A percentile compares a stretch with the other conserved stretches of the same genome.
These are phyloP conservation scores for Heliconius melpomene DNA, from an alignment of 1,140 invertebrate species.

Conservation along the genomic window DNA sequence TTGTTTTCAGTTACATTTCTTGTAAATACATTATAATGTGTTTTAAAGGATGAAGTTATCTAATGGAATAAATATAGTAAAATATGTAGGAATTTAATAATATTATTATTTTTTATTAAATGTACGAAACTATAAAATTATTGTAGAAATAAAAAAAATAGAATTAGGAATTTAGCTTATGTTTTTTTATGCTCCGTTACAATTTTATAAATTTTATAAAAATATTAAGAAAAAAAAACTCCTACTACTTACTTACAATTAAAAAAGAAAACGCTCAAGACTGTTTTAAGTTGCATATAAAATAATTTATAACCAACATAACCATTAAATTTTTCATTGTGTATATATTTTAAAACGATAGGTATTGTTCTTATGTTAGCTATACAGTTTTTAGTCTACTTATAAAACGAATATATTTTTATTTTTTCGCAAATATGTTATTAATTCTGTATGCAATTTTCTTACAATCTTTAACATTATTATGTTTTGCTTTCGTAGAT, in stretches of 20 bases:
- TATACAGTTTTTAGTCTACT: neutral
- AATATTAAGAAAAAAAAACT: too few species aligned
- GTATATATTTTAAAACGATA: neutral
- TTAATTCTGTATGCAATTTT: neutral
- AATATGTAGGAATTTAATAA: too few species aligned
- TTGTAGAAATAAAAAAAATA: neutral
- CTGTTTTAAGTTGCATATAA: neutral
- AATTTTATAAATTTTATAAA: too few species aligned
- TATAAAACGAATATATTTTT: neutral
- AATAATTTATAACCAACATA: too few species aligned
- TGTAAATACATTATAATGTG: neutral
- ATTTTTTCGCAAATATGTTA: neutral
- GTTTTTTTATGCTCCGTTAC: too few species aligned
- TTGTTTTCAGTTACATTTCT: neutral
- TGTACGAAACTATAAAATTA: too few species aligned
- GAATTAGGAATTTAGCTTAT: neutral
- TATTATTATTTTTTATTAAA: too few species aligned
- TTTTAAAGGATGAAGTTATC: neutral
- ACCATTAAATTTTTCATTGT: neutral
- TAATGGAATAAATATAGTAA: neutral
- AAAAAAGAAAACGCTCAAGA: neutral
- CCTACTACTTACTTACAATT: neutral
- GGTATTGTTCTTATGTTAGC: neutral
- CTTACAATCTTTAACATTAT: neutral
- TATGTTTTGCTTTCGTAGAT: conserved; percentile 3